phyloP scores from a whole-genome alignment of 2,888 invertebrate genomes.

The Hesperia comma region DNA sequence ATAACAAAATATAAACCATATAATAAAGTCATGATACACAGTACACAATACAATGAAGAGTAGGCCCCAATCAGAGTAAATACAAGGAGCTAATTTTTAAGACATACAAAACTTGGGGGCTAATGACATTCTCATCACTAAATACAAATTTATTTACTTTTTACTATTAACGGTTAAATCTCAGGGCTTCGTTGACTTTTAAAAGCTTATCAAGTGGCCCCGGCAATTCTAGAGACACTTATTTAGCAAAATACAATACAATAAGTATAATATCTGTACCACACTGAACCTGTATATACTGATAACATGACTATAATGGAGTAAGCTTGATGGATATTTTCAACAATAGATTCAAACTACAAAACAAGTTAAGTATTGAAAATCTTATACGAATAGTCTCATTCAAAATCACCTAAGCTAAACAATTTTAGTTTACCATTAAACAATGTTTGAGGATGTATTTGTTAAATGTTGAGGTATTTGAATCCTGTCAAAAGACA shows the following conservation, averaged over 20 bases:
- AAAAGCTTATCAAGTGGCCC: no score
- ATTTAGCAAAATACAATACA: background rate
- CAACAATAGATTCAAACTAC: constrained; percentile 5
- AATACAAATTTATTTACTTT: background rate
- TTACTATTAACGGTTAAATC: no score
- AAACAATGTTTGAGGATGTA: background rate
- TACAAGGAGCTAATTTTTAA: background rate
- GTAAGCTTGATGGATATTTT: constrained; percentile 2
- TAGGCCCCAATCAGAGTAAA: constrained; percentile 45
- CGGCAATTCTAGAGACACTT: no score
- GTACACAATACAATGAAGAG: constrained; percentile 58
- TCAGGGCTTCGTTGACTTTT: no score
- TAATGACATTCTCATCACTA: background rate
- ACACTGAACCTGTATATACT: background rate
- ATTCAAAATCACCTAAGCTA: constrained; percentile 6
- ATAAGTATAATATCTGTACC: background rate
- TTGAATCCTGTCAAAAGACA: background rate
- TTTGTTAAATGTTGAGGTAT: background rate
- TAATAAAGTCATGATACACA: constrained; percentile 59
- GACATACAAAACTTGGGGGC: background rate
- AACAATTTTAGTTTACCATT: background rate
- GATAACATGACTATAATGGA: background rate
- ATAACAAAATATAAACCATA: constrained; percentile 52
- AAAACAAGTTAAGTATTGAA: background rate
- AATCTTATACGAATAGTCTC: background rate